A percentile compares a stretch with the other conserved stretches of the same genome.
phyloP scores from a whole-genome alignment of 2,113 vertebrate species.

The Oryzias woworae region DNA sequence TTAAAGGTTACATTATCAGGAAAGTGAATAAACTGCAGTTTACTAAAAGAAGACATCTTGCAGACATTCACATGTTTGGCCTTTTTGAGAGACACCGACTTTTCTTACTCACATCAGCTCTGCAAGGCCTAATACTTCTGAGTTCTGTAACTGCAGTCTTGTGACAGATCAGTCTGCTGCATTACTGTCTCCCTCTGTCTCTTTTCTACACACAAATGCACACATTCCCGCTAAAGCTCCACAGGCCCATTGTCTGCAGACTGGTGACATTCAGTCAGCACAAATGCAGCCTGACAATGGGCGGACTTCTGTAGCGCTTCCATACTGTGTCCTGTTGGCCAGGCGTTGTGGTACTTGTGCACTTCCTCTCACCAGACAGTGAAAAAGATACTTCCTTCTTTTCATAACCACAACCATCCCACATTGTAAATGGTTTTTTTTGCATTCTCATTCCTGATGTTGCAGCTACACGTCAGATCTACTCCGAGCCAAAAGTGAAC shows the following conservation, averaged over 20 bases:
- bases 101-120: not conserved
- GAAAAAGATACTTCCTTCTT: slow-evolving; percentile 25
- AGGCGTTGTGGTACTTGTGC: slow-evolving; percentile 1
- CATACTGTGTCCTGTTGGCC: not conserved
- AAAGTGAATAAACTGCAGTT: not conserved
- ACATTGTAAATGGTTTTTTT: not conserved
- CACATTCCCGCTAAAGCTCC: slow-evolving; percentile 1
- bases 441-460: not conserved
- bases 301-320: slow-evolving; percentile 3
- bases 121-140: slow-evolving; percentile 31
- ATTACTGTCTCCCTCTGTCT: slow-evolving; percentile 40
- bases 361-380: slow-evolving; percentile 28
- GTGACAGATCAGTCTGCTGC: slow-evolving; percentile 57
- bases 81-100: too few relatives aligned
- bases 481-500: too few relatives aligned
- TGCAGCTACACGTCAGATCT: not conserved
- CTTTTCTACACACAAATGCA: not conserved
- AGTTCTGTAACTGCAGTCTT: slow-evolving; percentile 65
- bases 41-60: too few relatives aligned
- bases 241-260: slow-evolving; percentile 39
- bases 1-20: not conserved
- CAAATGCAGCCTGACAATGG: slow-evolving; percentile 40
- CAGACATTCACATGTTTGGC: too few relatives aligned
- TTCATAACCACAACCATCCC: not conserved
- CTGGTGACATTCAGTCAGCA: slow-evolving; percentile 42